phyloP scores from a whole-genome alignment of 2,113 vertebrate species.

The Indri indri region DNA sequence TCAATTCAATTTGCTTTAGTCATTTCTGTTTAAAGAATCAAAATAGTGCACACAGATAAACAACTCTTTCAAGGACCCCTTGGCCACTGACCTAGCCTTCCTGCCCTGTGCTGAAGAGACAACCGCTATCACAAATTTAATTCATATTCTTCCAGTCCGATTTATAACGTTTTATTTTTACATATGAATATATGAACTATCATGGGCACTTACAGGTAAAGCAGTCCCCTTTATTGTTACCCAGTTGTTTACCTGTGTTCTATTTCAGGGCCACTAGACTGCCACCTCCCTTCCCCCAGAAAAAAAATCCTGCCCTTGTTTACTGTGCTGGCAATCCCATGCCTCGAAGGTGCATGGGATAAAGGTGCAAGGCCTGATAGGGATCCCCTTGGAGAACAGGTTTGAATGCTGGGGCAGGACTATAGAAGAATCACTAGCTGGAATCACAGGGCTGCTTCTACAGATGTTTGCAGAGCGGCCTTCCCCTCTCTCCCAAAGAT shows the following conservation, averaged over 20 bases:
- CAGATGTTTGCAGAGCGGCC: neutral
- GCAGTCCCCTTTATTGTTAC: neutral
- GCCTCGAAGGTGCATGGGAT: neutral
- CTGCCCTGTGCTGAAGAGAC: neutral
- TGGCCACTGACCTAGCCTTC: neutral
- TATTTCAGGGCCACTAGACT: neutral
- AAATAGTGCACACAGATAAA: neutral
- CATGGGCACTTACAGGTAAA: neutral
- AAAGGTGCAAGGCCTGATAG: neutral
- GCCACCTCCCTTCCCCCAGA: neutral
- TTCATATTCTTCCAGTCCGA: neutral
- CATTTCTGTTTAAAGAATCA: neutral
- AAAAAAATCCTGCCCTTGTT: neutral
- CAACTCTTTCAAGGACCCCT: neutral
- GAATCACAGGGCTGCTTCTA: neutral
- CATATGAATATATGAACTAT: neutral
- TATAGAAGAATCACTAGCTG: neutral
- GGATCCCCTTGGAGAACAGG: neutral
- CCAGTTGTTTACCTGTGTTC: neutral
- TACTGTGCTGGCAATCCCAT: neutral
- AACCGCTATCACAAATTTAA: neutral
- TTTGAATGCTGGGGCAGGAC: neutral
- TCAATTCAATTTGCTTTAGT: neutral
- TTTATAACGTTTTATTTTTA: neutral
- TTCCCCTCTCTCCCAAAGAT: neutral